Evolutionary conservation across 1,140 invertebrate genomes (phyloP), one percentile per base, ranked within the genome.

Genomic region (Anadara kagoshimensis): DNA sequence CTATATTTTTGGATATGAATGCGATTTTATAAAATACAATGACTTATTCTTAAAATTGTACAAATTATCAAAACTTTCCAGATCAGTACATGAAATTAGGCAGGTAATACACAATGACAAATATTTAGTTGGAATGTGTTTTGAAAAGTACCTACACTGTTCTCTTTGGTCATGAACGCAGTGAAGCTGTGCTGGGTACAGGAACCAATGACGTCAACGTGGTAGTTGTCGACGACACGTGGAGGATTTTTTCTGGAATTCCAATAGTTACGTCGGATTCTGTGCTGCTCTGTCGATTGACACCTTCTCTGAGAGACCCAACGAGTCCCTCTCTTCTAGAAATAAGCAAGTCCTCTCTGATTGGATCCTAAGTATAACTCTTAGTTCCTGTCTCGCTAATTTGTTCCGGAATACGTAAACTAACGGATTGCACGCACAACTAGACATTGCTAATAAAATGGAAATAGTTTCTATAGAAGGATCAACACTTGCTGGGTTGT

Each of bases 391-490:
- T 29, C 89, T 86, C 5, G 90, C 88, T 44, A 88, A 83, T 69
- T 90, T 89, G 72, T 90, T 91, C 14, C 91, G 85, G 79, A 92
- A 92, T 26, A 92, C 91, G 83, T 92, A 92, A 22, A 92, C 91
- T 65, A 92, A 86, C 2, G 92, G 91, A 80, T 91, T 92, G 61
- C 91, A 72, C 1, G 88, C 84, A 64, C 87, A 89, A 71, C 86
- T 85, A 47, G 84, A 78, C 74, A 89, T 83, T 16, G 88, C 88
- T 54, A 86, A 64, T 5, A 83, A 73, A 71, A 87, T 84, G 45
- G 86, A 85, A 4, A 84, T 47, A 14, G 74, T 76, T 72, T 81
- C 77, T 24, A 83, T 43, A 16, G 78, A 70, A 8, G 86, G 77
- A 22, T 73, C 76, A 51, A 80, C 84, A 72, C 61, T 74, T 10